Percentiles rank a stretch among this genome's conserved stretches.
These are phyloP conservation scores for Micromesistius poutassou DNA, from an alignment of 2,797 vertebrate genomes.

Conservation along the genomic window DNA sequence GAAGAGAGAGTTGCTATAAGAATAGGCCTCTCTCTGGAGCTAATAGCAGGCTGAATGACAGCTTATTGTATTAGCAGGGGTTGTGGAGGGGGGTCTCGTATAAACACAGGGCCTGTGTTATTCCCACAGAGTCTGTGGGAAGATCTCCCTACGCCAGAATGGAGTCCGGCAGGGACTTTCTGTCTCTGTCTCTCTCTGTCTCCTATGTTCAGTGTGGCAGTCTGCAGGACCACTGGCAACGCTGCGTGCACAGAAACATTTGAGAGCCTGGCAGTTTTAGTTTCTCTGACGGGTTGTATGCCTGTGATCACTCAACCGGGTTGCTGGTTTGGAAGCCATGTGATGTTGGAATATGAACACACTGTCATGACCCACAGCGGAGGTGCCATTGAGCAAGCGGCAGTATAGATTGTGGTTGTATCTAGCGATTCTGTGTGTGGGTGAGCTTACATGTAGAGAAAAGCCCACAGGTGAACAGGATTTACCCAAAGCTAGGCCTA, in stretches of 20 bases:
- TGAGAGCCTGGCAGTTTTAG: slow-evolving; percentile 2
- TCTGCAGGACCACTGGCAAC: not conserved
- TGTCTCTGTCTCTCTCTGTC: slow-evolving; percentile 23
- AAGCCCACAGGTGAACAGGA: not conserved
- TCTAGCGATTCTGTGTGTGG: too few relatives aligned
- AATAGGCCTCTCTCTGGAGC: slow-evolving; percentile 54
- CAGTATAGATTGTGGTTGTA: too few relatives aligned
- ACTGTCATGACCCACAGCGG: too few relatives aligned
- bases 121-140: slow-evolving; percentile 63
- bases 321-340: too few relatives aligned
- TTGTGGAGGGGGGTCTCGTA: slow-evolving; percentile 45
- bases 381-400: too few relatives aligned
- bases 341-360: too few relatives aligned
- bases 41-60: slow-evolving; percentile 73
- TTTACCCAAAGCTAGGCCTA: too few relatives aligned
- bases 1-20: too few relatives aligned
- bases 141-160: slow-evolving; percentile 64
- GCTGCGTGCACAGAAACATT: slow-evolving; percentile 44
- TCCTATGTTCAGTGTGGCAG: slow-evolving; percentile 16
- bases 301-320: too few relatives aligned
- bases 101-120: slow-evolving; percentile 65
- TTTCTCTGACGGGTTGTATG: too few relatives aligned
- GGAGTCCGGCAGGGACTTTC: slow-evolving; percentile 33
- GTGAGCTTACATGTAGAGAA: too few relatives aligned
- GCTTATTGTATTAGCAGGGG: slow-evolving; percentile 69